Percentiles rank a stretch among this genome's conserved stretches.
phyloP scores from a whole-genome alignment of 2,113 vertebrate species.

The Neopipo cinnamomea region DNA sequence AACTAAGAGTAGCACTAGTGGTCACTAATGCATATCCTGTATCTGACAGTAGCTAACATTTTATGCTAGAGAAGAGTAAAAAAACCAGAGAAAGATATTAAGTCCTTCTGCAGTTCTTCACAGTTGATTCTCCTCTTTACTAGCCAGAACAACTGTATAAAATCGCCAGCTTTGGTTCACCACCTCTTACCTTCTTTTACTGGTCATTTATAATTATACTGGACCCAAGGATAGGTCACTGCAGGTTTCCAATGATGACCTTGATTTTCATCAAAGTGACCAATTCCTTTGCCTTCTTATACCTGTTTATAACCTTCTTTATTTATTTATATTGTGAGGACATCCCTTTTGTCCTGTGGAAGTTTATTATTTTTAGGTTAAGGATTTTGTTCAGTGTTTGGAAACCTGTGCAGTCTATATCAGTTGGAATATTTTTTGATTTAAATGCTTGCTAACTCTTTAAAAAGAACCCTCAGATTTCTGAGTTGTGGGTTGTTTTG shows the following conservation, averaged over 20 bases:
- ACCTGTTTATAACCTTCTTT: background rate
- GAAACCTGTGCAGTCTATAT: background rate
- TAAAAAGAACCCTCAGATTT: background rate
- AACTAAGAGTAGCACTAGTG: background rate
- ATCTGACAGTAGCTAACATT: background rate
- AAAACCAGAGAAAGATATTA: background rate
- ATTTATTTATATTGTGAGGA: background rate
- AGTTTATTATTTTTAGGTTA: background rate
- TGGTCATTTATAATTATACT: background rate
- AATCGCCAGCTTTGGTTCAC: background rate
- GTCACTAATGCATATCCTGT: background rate
- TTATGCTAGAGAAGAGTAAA: background rate
- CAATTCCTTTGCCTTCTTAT: background rate
- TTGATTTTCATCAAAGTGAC: background rate
- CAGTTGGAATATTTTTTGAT: background rate
- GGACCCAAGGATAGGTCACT: background rate
- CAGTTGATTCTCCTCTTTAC: background rate
- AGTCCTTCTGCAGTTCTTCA: background rate
- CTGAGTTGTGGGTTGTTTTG: background rate
- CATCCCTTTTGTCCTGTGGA: background rate
- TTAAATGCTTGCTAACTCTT: background rate
- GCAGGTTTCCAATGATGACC: background rate
- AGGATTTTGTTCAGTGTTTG: background rate
- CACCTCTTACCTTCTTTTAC: background rate
- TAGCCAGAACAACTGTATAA: background rate